phyloP scores from a whole-genome alignment of 2,113 vertebrate genomes.

The Paraplagusia blochii region DNA sequence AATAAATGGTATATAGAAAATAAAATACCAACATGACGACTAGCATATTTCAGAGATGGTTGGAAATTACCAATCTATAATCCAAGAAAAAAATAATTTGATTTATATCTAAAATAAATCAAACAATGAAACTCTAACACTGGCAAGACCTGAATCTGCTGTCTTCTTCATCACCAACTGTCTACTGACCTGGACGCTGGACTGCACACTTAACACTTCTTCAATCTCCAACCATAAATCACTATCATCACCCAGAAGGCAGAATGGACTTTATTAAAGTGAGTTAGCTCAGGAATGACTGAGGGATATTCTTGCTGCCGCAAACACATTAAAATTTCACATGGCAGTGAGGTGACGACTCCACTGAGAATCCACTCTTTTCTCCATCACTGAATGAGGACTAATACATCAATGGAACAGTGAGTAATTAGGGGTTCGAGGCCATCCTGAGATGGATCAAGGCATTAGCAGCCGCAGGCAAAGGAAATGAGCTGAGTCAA shows the following conservation, averaged over 20 bases:
- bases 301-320: conserved; percentile 40
- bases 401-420: conserved; percentile 58
- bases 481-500: conserved; percentile 66
- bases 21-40: too few relatives aligned
- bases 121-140: too few relatives aligned
- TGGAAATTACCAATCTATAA: too few relatives aligned
- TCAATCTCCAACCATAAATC: conserved; percentile 46
- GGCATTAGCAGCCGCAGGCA: conserved; percentile 58
- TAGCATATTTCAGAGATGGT: too few relatives aligned
- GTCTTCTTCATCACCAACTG: conserved; percentile 17
- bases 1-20: too few relatives aligned
- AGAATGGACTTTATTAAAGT: conserved; percentile 54
- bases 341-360: conserved; percentile 48
- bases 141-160: conserved; percentile 49
- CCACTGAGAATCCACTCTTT: conserved; percentile 51
- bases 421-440: conserved; percentile 66
- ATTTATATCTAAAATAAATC: too few relatives aligned
- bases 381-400: conserved; percentile 52
- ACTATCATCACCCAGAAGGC: conserved; percentile 29
- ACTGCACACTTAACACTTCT: background rate
- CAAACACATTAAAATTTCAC: conserved; percentile 59
- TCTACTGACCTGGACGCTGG: background rate
- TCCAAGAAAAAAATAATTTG: too few relatives aligned
- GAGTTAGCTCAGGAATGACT: conserved; percentile 42
- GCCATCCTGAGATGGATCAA: conserved; percentile 67